Percentiles rank a stretch among this genome's conserved stretches.
Evolutionary conservation across 1,140 invertebrate genomes (phyloP).

Genomic region (Papilio dardanus): DNA sequence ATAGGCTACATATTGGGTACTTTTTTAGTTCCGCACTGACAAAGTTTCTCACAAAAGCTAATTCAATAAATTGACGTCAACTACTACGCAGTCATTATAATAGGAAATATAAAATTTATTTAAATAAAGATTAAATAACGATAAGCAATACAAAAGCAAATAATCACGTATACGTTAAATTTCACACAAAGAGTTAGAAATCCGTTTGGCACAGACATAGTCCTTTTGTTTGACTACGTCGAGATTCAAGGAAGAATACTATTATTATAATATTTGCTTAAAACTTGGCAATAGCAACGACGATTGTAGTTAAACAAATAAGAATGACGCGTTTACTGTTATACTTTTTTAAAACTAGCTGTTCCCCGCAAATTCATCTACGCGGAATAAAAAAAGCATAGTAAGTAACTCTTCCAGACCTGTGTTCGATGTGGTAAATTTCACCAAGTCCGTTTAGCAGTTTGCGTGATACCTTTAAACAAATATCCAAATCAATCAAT

Average conservation of each 20-base stretch:
- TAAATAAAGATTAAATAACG: conserved; percentile 9
- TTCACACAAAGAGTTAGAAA: conserved; percentile 35
- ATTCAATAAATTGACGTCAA: too few relatives aligned
- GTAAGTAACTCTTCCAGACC: not conserved
- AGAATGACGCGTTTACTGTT: conserved; percentile 1
- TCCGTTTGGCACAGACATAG: conserved; percentile 37
- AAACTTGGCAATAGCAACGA: conserved; percentile 45
- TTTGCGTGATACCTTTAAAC: not conserved
- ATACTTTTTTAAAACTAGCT: not conserved
- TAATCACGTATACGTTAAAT: conserved; percentile 40
- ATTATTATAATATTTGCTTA: conserved; percentile 41
- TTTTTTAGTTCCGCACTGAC: too few relatives aligned
- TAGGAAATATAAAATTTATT: not conserved
- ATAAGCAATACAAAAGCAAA: conserved; percentile 24
- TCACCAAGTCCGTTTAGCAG: not conserved
- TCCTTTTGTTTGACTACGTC: conserved; percentile 18
- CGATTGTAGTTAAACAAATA: conserved; percentile 5
- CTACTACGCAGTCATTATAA: conserved; percentile 3
- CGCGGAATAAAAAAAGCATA: conserved; percentile 38
- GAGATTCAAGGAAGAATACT: conserved; percentile 11
- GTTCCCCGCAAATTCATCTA: not conserved
- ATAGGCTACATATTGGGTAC: too few relatives aligned
- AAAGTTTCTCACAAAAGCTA: too few relatives aligned
- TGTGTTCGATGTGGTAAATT: not conserved
- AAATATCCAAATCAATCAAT: too few relatives aligned